Evolutionary conservation across 2,888 invertebrate species (phyloP).

Genomic region (Drosophila putrida): DNA sequence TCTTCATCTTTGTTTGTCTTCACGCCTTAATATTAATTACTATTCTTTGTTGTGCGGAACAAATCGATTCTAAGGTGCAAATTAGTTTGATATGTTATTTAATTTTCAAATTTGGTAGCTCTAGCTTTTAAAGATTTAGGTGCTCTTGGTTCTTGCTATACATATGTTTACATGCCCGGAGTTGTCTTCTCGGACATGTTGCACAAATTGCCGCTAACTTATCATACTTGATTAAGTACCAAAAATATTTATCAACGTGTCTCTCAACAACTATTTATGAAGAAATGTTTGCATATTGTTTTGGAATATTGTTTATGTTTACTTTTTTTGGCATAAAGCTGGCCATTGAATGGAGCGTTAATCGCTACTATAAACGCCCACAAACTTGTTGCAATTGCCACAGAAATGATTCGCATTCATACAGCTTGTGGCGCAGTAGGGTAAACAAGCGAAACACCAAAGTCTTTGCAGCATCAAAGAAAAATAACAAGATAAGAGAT

Average conservation of each 20-base stretch:
- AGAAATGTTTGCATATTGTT: slow-evolving; percentile 40
- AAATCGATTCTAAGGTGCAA: too few relatives aligned
- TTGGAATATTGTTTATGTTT: slow-evolving; percentile 36
- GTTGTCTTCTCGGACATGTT: background rate
- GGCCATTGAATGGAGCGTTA: slow-evolving; percentile 25
- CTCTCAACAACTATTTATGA: slow-evolving; percentile 35
- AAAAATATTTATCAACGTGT: background rate
- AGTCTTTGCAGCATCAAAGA: slow-evolving; percentile 53
- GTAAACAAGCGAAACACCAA: slow-evolving; percentile 87
- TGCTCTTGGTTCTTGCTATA: too few relatives aligned
- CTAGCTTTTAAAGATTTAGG: too few relatives aligned
- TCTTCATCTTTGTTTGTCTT: too few relatives aligned
- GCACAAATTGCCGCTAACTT: background rate
- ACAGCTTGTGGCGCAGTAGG: slow-evolving; percentile 87
- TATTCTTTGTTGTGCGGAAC: too few relatives aligned
- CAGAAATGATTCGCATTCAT: slow-evolving; percentile 87
- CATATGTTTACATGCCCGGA: too few relatives aligned
- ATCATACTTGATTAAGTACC: background rate
- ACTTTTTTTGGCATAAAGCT: slow-evolving; percentile 20
- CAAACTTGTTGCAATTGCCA: slow-evolving; percentile 86
- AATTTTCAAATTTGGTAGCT: too few relatives aligned
- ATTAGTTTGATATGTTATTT: too few relatives aligned
- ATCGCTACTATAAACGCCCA: slow-evolving; percentile 86
- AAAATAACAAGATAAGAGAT: slow-evolving; percentile 17
- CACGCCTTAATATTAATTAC: too few relatives aligned